phyloP scores from a whole-genome alignment of 1,140 invertebrate species.

The Tetranychus urticae region DNA sequence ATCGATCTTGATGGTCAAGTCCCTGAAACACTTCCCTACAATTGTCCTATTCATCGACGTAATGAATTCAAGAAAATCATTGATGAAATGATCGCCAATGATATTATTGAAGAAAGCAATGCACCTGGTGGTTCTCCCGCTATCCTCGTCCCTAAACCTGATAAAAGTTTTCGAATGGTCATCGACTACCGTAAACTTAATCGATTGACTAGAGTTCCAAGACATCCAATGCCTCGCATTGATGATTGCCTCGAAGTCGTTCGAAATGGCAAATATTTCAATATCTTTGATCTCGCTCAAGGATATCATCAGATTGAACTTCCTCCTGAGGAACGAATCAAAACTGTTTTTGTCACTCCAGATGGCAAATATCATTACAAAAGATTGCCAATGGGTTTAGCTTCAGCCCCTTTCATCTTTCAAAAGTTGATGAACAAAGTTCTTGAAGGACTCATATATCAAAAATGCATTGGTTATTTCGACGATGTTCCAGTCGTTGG shows the following conservation, averaged over 20 bases:
- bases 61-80: background rate
- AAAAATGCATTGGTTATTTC: background rate
- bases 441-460: background rate
- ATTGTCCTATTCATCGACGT: background rate
- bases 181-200: slow-evolving; percentile 27
- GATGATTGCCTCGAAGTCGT: slow-evolving; percentile 20
- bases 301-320: slow-evolving; percentile 24
- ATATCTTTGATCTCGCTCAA: slow-evolving; percentile 21
- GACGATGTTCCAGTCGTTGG: background rate
- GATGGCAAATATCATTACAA: background rate
- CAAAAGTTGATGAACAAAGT: background rate
- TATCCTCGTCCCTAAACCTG: background rate
- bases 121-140: background rate
- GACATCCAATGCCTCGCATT: slow-evolving; percentile 26
- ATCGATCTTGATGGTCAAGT: background rate
- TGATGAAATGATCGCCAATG: background rate
- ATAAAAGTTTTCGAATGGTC: background rate
- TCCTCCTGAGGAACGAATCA: slow-evolving; percentile 17
- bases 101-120: background rate
- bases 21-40: background rate
- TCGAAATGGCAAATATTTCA: slow-evolving; percentile 19
- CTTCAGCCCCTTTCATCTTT: background rate
- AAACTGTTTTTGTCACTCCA: slow-evolving; percentile 20
- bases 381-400: background rate
- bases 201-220: slow-evolving; percentile 19